Percentiles rank a stretch among this genome's conserved stretches.
phyloP scores from a whole-genome alignment of 2,888 invertebrate genomes.

The Syrphus vitripennis region DNA sequence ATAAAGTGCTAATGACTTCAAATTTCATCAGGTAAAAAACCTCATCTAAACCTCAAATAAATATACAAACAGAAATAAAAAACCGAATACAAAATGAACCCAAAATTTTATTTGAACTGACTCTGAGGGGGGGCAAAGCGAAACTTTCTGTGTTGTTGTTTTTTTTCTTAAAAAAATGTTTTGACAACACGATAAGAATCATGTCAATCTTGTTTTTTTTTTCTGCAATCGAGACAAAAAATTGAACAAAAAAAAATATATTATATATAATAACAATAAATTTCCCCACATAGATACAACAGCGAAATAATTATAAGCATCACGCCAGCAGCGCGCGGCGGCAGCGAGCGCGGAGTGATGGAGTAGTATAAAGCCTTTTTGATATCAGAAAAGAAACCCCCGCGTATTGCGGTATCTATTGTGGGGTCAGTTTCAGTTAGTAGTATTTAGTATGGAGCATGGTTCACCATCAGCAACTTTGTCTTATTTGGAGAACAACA shows the following conservation, averaged over 20 bases:
- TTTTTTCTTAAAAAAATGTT: neutral
- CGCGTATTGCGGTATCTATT: conserved; percentile 16
- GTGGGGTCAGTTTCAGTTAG: conserved; percentile 26
- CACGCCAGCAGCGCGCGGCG: neutral
- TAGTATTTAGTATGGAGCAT: neutral
- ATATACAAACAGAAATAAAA: neutral
- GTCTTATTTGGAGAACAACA: neutral
- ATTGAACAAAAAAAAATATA: neutral
- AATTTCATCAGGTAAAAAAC: neutral
- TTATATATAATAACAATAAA: conserved; percentile 18
- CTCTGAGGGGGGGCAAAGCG: conserved; percentile 27
- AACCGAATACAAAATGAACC: neutral
- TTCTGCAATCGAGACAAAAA: neutral
- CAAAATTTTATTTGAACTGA: conserved; percentile 28
- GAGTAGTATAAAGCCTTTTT: neutral
- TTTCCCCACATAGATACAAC: conserved; percentile 8
- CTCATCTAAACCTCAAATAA: neutral
- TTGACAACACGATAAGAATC: conserved; percentile 44
- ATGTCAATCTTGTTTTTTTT: conserved; percentile 24
- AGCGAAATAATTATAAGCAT: conserved; percentile 8
- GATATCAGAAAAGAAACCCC: neutral
- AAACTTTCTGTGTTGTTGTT: neutral
- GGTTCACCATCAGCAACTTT: neutral
- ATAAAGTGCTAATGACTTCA: neutral
- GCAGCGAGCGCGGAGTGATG: neutral